Evolutionary conservation across 2,797 vertebrate species (phyloP).

Genomic region (Columba guinea): DNA sequence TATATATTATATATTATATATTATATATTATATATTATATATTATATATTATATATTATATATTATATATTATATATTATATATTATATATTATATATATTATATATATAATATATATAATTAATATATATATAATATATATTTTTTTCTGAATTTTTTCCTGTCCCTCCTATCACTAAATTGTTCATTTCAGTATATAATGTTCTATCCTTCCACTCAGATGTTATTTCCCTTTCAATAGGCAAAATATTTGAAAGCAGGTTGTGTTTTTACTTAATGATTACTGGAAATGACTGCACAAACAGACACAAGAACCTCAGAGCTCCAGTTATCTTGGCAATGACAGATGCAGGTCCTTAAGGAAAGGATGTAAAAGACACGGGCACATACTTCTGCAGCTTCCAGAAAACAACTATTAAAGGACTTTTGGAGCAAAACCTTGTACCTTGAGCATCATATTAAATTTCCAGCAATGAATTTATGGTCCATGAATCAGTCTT

Average conservation of each 20-base stretch:
- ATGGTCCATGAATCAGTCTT: not conserved
- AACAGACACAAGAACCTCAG: not conserved
- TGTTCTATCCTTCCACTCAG: not conserved
- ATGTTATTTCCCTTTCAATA: not conserved
- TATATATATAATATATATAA: no score
- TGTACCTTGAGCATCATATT: not conserved
- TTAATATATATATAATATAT: no score
- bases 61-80: no score
- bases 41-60: no score
- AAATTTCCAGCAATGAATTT: not conserved
- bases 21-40: no score
- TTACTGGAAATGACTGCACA: not conserved
- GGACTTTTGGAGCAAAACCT: not conserved
- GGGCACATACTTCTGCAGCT: not conserved
- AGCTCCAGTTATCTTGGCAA: not conserved
- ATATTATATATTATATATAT: no score
- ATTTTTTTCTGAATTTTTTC: not conserved
- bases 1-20: no score
- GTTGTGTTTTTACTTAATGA: not conserved
- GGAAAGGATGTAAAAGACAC: not conserved
- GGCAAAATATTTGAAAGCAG: not conserved
- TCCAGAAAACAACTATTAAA: not conserved
- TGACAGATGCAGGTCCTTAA: not conserved
- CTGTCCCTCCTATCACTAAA: fast-evolving
- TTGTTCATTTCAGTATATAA: not conserved